Percentiles rank a stretch among this genome's conserved stretches.
These are phyloP conservation scores for Gadus macrocephalus DNA, from an alignment of 2,113 vertebrate genomes.

Conservation along the genomic window DNA sequence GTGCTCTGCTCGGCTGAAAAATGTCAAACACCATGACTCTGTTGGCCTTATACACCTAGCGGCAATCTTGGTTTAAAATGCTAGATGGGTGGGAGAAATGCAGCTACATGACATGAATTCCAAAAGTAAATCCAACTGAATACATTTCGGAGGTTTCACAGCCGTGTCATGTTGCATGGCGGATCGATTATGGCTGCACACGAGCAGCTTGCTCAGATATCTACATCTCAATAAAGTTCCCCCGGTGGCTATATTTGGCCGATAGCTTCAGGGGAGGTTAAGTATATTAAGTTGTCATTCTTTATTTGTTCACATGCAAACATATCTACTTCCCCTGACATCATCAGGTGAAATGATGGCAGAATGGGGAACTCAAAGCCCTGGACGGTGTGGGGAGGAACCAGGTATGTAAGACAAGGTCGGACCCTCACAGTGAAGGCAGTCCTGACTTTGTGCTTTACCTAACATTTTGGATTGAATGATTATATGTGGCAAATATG, in stretches of 20 bases:
- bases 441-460: too few species aligned
- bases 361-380: background rate
- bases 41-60: too few species aligned
- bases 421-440: background rate
- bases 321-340: conserved; percentile 41
- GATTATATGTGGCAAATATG: too few species aligned
- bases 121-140: conserved; percentile 66
- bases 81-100: too few species aligned
- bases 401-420: background rate
- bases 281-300: conserved; percentile 59
- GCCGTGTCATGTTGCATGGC: conserved; percentile 67
- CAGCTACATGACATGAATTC: conserved; percentile 48
- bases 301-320: conserved; percentile 59
- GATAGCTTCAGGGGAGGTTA: conserved; percentile 59
- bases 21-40: too few species aligned
- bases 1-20: too few species aligned
- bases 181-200: conserved; percentile 63
- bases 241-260: conserved; percentile 69
- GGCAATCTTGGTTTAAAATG: too few species aligned
- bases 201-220: conserved; percentile 69
- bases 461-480: too few species aligned
- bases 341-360: conserved; percentile 11
- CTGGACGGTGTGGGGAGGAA: background rate
- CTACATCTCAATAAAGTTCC: conserved; percentile 55
- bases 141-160: conserved; percentile 66